Evolutionary conservation across 2,797 vertebrate species (phyloP).

Genomic region (Moxostoma hubbsi): DNA sequence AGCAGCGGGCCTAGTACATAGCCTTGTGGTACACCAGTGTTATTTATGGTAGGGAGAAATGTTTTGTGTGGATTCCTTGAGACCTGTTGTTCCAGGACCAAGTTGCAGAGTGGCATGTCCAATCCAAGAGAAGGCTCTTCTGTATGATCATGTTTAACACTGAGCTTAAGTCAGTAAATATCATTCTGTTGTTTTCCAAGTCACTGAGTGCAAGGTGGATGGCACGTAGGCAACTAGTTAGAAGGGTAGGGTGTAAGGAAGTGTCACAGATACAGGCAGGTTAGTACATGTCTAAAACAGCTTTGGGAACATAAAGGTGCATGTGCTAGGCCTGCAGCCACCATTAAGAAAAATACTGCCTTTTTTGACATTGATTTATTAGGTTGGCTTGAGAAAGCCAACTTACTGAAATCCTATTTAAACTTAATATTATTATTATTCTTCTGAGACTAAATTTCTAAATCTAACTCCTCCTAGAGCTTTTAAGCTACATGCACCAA

Average conservation of each 20-base stretch:
- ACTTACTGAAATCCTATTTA: too few species aligned
- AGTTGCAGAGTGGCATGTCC: neutral
- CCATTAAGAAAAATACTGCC: too few species aligned
- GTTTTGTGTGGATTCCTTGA: neutral
- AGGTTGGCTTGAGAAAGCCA: too few species aligned
- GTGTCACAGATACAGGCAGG: neutral
- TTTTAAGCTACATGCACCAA: too few species aligned
- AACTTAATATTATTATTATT: too few species aligned
- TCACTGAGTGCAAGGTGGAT: neutral
- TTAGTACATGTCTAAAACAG: neutral
- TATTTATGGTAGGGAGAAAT: neutral
- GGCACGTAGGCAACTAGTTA: too few species aligned
- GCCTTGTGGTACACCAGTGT: neutral
- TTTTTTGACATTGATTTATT: slow-evolving; percentile 10
- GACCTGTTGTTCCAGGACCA: neutral
- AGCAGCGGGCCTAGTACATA: neutral
- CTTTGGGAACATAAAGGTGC: neutral
- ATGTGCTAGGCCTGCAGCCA: slow-evolving; percentile 3
- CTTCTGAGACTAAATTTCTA: too few species aligned
- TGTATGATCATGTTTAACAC: too few species aligned
- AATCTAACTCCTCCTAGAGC: too few species aligned
- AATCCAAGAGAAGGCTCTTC: neutral
- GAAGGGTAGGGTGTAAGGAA: neutral
- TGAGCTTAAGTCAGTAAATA: too few species aligned
- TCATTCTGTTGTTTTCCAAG: too few species aligned